Evolutionary conservation across 2,113 vertebrate species (phyloP).

Genomic region (Phasianus colchicus): DNA sequence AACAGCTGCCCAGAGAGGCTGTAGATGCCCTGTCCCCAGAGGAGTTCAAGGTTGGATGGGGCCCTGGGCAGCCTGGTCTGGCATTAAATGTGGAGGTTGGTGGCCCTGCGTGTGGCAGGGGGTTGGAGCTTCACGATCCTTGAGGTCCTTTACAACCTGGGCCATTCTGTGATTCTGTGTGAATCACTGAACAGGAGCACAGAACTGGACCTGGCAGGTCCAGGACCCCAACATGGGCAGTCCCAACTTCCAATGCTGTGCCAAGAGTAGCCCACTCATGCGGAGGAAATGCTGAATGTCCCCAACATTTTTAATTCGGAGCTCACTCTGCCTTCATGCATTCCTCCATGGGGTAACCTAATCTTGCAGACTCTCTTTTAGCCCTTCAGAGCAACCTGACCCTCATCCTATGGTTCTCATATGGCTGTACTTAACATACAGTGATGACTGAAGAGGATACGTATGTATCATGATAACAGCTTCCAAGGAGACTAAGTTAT

Average conservation of each 20-base stretch:
- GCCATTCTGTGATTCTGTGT: no score
- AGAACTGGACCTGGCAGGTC: not conserved
- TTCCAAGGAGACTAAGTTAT: rapidly evolving
- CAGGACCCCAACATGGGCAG: not conserved
- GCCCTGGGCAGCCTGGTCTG: no score
- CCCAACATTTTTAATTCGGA: not conserved
- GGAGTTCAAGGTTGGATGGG: no score
- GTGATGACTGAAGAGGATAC: not conserved
- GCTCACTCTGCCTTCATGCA: not conserved
- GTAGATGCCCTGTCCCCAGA: no score
- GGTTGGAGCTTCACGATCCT: no score
- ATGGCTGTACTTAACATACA: not conserved
- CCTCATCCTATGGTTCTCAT: not conserved
- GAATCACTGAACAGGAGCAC: not conserved
- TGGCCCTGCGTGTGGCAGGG: no score
- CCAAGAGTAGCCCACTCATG: not conserved
- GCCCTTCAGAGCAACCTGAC: not conserved
- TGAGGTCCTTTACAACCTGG: no score
- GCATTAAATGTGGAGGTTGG: no score
- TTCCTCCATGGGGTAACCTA: not conserved
- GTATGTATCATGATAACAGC: not conserved
- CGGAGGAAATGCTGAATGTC: not conserved
- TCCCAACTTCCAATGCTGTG: not conserved
- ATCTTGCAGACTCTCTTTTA: not conserved
- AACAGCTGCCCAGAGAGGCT: no score